Conservation (phyloP, 2,113 vertebrate species). For the Garra rufa region DNA sequence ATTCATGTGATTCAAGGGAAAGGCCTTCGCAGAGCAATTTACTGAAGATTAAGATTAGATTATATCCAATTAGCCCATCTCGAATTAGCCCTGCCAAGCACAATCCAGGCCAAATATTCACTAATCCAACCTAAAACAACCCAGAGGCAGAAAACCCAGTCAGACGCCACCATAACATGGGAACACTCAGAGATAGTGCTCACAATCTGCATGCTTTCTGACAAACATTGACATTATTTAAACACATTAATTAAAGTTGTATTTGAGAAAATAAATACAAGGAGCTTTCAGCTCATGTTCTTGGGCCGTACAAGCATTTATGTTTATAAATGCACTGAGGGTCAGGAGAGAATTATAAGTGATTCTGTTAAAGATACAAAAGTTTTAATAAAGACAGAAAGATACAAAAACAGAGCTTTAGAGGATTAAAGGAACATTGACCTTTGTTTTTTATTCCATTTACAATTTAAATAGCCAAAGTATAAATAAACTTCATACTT, state of each 20-base stretch:
- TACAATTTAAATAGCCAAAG: not conserved
- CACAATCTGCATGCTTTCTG: slow-evolving; percentile 22
- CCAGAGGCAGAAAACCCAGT: not conserved
- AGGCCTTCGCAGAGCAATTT: slow-evolving; percentile 59
- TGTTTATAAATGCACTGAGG: not conserved
- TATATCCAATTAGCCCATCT: slow-evolving; percentile 50
- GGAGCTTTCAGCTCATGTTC: not conserved
- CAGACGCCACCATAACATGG: not conserved
- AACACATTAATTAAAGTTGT: not conserved
- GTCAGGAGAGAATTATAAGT: not conserved
- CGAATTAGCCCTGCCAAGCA: slow-evolving; percentile 46
- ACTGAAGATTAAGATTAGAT: slow-evolving; percentile 67
- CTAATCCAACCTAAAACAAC: slow-evolving; percentile 25
- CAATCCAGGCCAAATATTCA: not conserved
- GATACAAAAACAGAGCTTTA: not conserved
- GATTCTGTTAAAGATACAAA: slow-evolving; percentile 7
- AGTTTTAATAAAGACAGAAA: not conserved
- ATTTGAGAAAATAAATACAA: slow-evolving; percentile 8
- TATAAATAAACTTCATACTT: not conserved
- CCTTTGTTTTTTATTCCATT: not conserved
- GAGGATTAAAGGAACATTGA: not conserved
- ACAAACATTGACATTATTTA: slow-evolving; percentile 8
- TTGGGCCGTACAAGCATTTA: not conserved
- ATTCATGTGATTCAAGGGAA: not conserved
- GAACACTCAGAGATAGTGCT: not conserved